Base-by-base conservation (phyloP, 2,888 invertebrate species). In the Sphaerophoria rueppellii region DNA sequence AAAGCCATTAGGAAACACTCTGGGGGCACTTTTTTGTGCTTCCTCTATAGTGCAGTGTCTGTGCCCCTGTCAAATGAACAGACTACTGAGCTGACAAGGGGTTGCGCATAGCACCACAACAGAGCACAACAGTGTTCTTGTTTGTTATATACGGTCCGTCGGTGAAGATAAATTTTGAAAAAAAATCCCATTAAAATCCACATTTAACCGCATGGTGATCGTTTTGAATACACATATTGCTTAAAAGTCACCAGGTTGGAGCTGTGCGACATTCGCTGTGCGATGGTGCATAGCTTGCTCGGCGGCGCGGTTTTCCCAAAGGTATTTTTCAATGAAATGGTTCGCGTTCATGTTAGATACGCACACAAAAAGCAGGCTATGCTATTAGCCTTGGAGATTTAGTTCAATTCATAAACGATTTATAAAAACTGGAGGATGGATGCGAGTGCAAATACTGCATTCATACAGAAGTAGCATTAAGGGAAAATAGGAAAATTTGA, bases 51-150 rank as follows among this genome's bases (percentile, higher is more conserved):
- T 57, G 58, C 34, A 63, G 35, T 16, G 46, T 34, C 54, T 71
- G 16, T 73, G 54, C n/a, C 4, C 50, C 70, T 81, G 75, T 76
- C 81, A 72, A 67, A 67, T 67, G 70, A 65, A 63, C 57, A 43
- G 50, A 34, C 61, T 65, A 54, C 67, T n/a, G 52, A 67, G 52
- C 40, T 67, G 63, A 46, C 34, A 58, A 12, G 69, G 37, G 54
- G 37, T 58, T 55, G 5, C 16, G 34, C 34, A 43, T 6, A 37
- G n/a, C 14, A 11, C 16, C 4, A 2, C 43, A 11, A 40, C 34
- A 2, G 32, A 37, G 58, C 0, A 34, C 34, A 34, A 4, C 34
- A 40, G 40, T 11, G n/a, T 6, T 34, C 32, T 32, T 24, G 5
- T 6, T n/a, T 37, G n/a, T 34, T 9, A 14, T 46, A 43, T 43